Evolutionary conservation across 2,888 invertebrate genomes (phyloP).

Genomic region (Drosophila tanythrix): DNA sequence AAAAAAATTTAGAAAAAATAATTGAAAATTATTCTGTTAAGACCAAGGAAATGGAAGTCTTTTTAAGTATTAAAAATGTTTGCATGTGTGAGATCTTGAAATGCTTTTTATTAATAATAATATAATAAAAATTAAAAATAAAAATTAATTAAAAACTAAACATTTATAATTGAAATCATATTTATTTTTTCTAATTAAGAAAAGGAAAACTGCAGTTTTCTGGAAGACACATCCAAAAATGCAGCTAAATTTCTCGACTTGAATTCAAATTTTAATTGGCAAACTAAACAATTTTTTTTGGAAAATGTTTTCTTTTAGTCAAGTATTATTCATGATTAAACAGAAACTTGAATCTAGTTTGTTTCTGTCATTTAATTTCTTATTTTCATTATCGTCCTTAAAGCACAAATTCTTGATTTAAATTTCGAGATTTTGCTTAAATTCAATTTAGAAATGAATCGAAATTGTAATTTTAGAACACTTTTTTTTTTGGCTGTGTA

Average conservation of each 20-base stretch:
- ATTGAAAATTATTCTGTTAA: not conserved
- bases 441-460: no score
- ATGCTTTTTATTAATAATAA: not conserved
- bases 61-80: not conserved
- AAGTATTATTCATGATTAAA: not conserved
- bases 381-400: no score
- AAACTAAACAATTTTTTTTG: not conserved
- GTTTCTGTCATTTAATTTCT: no score
- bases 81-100: not conserved
- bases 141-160: no score
- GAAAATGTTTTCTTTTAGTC: not conserved
- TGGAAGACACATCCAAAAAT: not conserved
- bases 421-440: no score
- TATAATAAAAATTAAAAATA: no score
- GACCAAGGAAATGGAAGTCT: not conserved
- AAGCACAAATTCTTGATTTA: no score
- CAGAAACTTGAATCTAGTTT: no score
- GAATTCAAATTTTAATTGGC: not conserved
- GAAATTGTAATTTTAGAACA: no score
- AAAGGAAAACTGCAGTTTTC: not conserved
- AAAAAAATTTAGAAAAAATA: not conserved
- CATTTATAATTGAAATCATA: not conserved
- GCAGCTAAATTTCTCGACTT: not conserved
- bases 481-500: not conserved
- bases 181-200: not conserved